A percentile compares a stretch with the other conserved stretches of the same genome.
These are phyloP conservation scores for Sinocyclocheilus anshuiensis DNA, from an alignment of 2,113 vertebrate genomes.

Conservation along the genomic window DNA sequence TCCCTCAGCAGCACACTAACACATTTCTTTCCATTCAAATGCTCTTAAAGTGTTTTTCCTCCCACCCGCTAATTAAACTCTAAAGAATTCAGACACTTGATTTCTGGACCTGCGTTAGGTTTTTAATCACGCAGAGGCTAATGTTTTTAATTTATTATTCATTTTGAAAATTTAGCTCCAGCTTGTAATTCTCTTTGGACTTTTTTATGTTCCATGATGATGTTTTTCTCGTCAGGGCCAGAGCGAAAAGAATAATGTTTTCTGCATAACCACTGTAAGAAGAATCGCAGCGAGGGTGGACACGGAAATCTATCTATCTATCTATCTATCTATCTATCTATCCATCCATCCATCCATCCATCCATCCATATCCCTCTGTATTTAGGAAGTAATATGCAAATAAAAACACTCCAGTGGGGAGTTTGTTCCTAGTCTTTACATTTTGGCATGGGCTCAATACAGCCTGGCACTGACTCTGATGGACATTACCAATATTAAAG, in stretches of 20 bases:
- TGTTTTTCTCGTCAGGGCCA: conserved; percentile 53
- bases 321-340: neutral
- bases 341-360: neutral
- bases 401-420: conserved; percentile 54
- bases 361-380: conserved; percentile 1
- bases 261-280: conserved; percentile 10
- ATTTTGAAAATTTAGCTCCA: conserved; percentile 63
- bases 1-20: conserved; percentile 47
- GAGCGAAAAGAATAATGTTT: conserved; percentile 42
- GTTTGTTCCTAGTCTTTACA: conserved; percentile 56
- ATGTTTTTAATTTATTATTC: conserved; percentile 73
- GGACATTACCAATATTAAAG: conserved; percentile 70
- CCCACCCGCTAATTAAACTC: conserved; percentile 64
- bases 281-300: neutral
- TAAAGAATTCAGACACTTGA: conserved; percentile 58
- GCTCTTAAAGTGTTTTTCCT: conserved; percentile 34
- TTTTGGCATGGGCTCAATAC: conserved; percentile 59
- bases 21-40: conserved; percentile 56
- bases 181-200: conserved; percentile 60
- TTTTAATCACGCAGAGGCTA: conserved; percentile 67
- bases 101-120: conserved; percentile 44
- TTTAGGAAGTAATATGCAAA: conserved; percentile 65
- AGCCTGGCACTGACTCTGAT: conserved; percentile 66
- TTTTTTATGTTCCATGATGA: conserved; percentile 49
- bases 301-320: neutral